A percentile compares a stretch with the other conserved stretches of the same genome.
Conservation (phyloP, 2,888 invertebrate genomes). For the Brachypalpus laphriformis region DNA sequence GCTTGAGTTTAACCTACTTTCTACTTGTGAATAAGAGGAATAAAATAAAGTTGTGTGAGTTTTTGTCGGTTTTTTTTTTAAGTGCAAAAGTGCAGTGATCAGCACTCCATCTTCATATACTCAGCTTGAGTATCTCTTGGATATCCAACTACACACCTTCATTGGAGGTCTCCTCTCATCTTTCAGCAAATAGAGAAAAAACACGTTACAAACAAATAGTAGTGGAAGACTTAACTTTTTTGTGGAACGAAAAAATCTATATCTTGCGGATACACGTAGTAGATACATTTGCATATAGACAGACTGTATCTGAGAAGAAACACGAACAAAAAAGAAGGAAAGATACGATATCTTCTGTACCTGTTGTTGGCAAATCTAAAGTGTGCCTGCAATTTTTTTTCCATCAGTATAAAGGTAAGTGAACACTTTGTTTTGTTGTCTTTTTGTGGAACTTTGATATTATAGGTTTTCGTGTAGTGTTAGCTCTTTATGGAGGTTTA, state of each 20-base stretch:
- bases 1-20: constrained; percentile 66
- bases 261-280: constrained; percentile 41
- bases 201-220: constrained; percentile 43
- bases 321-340: constrained; percentile 21
- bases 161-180: constrained; percentile 37
- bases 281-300: constrained; percentile 63
- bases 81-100: constrained; percentile 70
- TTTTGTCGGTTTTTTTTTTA: constrained; percentile 14
- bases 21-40: constrained; percentile 56
- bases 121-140: constrained; percentile 45
- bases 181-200: constrained; percentile 15
- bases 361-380: constrained; percentile 28
- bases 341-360: constrained; percentile 7
- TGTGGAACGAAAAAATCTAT: constrained; percentile 34
- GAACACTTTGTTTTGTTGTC: constrained; percentile 4
- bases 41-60: constrained; percentile 34
- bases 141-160: constrained; percentile 49
- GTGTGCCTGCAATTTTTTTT: constrained; percentile 28
- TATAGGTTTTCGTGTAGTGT: constrained; percentile 1
- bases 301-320: constrained; percentile 46
- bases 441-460: not conserved
- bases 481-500: not conserved
- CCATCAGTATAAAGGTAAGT: constrained; percentile 39
- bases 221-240: constrained; percentile 49
- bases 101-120: constrained; percentile 15